Percentiles rank a stretch among this genome's conserved stretches.
phyloP scores from a whole-genome alignment of 2,113 vertebrate species.

The Gymnocephalus cernua region DNA sequence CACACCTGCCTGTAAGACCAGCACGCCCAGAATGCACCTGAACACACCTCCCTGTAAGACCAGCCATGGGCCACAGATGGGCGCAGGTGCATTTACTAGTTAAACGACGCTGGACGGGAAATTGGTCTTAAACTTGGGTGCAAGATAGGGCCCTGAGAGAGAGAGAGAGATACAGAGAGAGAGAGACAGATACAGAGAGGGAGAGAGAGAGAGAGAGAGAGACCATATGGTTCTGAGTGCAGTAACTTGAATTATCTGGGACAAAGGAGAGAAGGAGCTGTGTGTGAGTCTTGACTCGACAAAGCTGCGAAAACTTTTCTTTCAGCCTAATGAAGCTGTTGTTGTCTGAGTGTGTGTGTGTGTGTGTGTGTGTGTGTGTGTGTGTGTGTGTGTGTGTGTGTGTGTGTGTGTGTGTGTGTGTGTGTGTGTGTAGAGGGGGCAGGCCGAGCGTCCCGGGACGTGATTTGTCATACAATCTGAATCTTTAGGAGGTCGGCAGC shows the following conservation, averaged over 20 bases:
- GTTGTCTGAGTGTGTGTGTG: conserved; percentile 73
- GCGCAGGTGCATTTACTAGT: too few relatives aligned
- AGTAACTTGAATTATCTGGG: conserved; percentile 81
- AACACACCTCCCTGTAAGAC: too few relatives aligned
- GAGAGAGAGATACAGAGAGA: too few relatives aligned
- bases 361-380: background rate
- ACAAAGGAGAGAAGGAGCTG: conserved; percentile 82
- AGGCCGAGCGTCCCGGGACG: conserved; percentile 72
- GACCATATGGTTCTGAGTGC: conserved; percentile 82
- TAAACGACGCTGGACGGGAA: too few relatives aligned
- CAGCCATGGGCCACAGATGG: too few relatives aligned
- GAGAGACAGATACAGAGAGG: background rate
- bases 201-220: conserved; percentile 1
- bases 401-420: background rate
- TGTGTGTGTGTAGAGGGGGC: conserved; percentile 18
- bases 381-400: conserved; percentile 13
- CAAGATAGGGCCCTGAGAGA: too few relatives aligned
- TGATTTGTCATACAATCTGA: conserved; percentile 89
- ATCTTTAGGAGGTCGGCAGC: conserved; percentile 84
- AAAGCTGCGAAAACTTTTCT: conserved; percentile 85
- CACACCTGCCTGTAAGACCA: too few relatives aligned
- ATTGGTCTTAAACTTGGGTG: too few relatives aligned
- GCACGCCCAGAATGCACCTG: too few relatives aligned
- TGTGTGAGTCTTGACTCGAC: conserved; percentile 82
- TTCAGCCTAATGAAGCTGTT: conserved; percentile 88